Conservation (phyloP, 1,140 invertebrate species). For the Gonioctena quinquepunctata region DNA sequence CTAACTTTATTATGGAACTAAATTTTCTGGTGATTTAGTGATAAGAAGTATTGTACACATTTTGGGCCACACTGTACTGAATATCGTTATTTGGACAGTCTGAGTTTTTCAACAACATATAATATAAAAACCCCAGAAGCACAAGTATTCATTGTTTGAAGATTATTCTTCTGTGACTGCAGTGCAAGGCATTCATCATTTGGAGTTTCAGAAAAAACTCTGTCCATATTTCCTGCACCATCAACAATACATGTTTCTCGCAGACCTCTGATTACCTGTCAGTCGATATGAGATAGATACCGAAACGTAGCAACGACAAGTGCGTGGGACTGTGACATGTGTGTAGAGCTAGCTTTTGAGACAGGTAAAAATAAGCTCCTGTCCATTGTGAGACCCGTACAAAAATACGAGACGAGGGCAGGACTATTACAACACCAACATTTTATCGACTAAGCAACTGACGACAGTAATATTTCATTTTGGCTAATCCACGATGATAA, state of each 20-base stretch:
- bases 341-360: slow-evolving; percentile 21
- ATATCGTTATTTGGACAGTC: no score
- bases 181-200: no score
- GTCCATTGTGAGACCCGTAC: slow-evolving; percentile 16
- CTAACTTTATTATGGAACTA: no score
- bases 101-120: no score
- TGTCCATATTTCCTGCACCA: background rate
- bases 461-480: slow-evolving; percentile 34
- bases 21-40: no score
- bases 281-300: slow-evolving; percentile 22
- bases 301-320: slow-evolving; percentile 10
- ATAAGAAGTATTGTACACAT: no score
- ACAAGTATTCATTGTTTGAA: no score
- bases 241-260: background rate
- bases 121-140: no score
- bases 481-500: slow-evolving; percentile 23
- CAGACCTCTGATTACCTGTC: slow-evolving; percentile 8
- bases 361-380: slow-evolving; percentile 29
- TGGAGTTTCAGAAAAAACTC: no score
- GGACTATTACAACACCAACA: slow-evolving; percentile 21
- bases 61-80: no score
- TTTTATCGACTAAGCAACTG: slow-evolving; percentile 27
- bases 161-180: no score
- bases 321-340: slow-evolving; percentile 24
- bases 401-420: slow-evolving; percentile 16